Base-by-base conservation (phyloP, 2,888 invertebrate genomes). In the Orthosia gothica region DNA sequence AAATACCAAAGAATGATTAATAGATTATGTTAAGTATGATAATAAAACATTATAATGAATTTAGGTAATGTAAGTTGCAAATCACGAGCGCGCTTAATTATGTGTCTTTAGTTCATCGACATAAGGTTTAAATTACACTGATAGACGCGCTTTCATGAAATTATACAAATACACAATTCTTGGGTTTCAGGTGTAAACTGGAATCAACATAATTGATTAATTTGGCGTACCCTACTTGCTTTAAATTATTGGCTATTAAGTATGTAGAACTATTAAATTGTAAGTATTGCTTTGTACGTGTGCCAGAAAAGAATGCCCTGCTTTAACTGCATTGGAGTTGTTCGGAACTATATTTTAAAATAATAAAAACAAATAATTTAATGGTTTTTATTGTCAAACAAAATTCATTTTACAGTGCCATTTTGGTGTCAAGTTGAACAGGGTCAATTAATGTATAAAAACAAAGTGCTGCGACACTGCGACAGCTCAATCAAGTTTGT, bases 401-500 rank as follows among this genome's bases (percentile, higher is more conserved):
- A 74, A 79, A 76, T 71, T 74, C 73, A 74, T 74, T 78, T 81
- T 62, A 76, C 73, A 70, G 77, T 82, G 84, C 83, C 78, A 83
- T 82, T 72, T 74, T 76, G 61, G 61, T 77, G 79, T 83, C 79
- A 78, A 81, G 63, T 81, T 69, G 70, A 76, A 85, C 83, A 84
- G 81, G 85, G 85, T 82, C 83, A 85, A 85, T 85, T 87, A 85
- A 74, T 68, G 64, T 76, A 82, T 75, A 76, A 74, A 83, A 55
- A 74, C 64, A 70, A 64, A 67, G 61, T 71, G 59, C 70, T 76
- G 65, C 50, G 50, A 69, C 59, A 68, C 65, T 70, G 40, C 15
- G 23, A 76, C 50, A 61, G 57, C 57, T 75, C 67, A 78, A 66
- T 59, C 18, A 63, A 72, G 66, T 75, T 59, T 63, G 50, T 40